phyloP scores from a whole-genome alignment of 2,113 vertebrate species.

The Sylvia atricapilla region DNA sequence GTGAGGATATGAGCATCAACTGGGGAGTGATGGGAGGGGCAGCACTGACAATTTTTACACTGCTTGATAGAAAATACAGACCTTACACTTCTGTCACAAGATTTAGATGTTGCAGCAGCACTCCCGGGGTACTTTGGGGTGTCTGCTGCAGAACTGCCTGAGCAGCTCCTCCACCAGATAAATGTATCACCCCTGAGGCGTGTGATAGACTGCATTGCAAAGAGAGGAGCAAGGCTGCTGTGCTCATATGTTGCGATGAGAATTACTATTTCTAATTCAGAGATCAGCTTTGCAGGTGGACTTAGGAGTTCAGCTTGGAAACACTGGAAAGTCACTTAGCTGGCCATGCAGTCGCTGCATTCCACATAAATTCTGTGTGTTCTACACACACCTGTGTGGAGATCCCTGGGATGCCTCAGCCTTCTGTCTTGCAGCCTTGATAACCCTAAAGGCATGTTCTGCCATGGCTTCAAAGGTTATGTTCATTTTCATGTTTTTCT shows the following conservation, averaged over 20 bases:
- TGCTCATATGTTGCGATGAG: neutral
- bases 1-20: neutral
- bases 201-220: rapidly evolving
- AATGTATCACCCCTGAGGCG: rapidly evolving
- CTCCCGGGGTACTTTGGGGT: rapidly evolving
- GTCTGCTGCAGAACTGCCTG: neutral
- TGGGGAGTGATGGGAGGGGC: neutral
- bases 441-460: neutral
- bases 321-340: neutral
- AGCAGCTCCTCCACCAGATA: neutral
- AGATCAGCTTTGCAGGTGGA: neutral
- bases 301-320: neutral
- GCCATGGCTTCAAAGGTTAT: neutral
- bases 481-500: rapidly evolving
- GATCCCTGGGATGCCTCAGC: neutral
- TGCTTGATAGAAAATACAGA: neutral
- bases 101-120: neutral
- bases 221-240: neutral
- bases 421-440: neutral
- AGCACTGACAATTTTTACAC: neutral
- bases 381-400: rapidly evolving
- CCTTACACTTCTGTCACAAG: neutral
- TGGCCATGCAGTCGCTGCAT: rapidly evolving
- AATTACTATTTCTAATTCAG: neutral
- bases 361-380: rapidly evolving